Conservation (phyloP, 2,888 invertebrate genomes). For the Stenoptilia bipunctidactyla region DNA sequence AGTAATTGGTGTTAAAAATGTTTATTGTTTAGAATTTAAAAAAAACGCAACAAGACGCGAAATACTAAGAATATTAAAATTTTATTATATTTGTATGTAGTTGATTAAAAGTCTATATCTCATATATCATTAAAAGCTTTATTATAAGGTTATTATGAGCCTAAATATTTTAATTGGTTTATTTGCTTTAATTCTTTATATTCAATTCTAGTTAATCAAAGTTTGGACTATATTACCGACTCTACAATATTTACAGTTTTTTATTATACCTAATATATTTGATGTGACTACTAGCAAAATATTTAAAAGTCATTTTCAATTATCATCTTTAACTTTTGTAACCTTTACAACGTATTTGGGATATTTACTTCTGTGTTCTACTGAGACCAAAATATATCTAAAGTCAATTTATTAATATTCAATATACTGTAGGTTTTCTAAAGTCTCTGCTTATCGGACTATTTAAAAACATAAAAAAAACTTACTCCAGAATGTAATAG, state of each 20-base stretch:
- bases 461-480: constrained; percentile 8
- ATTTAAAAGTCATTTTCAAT: no score
- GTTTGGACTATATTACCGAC: constrained; percentile 3
- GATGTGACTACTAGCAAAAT: not conserved
- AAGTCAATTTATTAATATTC: constrained; percentile 18
- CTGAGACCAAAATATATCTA: constrained; percentile 25
- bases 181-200: constrained; percentile 22
- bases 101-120: not conserved
- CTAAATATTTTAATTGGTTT: constrained; percentile 22
- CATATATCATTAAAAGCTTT: not conserved
- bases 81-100: not conserved
- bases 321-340: not conserved
- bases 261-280: constrained; percentile 1
- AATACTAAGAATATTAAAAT: no score
- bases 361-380: constrained; percentile 26
- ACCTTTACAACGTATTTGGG: constrained; percentile 4
- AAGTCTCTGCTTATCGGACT: no score
- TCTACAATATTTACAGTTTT: not conserved
- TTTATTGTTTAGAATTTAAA: no score
- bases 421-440: constrained; percentile 37
- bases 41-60: no score
- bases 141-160: constrained; percentile 9
- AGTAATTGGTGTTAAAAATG: not conserved
- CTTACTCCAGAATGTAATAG: constrained; percentile 3
- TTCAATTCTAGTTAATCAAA: not conserved